Evolutionary conservation across 2,113 vertebrate species (phyloP).

Genomic region (Agapornis roseicollis): DNA sequence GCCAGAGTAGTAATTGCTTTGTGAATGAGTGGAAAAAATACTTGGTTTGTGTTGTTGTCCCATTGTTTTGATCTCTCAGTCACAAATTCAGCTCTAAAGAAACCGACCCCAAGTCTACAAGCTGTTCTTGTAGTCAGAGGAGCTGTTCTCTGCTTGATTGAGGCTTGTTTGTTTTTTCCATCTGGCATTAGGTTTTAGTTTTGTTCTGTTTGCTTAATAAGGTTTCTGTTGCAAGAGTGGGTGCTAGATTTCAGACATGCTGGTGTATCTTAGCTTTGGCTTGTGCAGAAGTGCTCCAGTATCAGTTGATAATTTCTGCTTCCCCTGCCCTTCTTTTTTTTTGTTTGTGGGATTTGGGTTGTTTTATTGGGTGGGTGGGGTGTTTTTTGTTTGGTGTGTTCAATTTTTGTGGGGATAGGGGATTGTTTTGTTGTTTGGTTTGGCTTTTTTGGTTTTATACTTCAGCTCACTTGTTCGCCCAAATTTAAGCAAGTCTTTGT

Average conservation of each 20-base stretch:
- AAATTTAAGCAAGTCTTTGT: not conserved
- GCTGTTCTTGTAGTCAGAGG: not conserved
- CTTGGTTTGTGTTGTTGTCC: rapidly evolving
- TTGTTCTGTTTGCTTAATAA: not conserved
- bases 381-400: too few relatives aligned
- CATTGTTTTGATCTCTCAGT: not conserved
- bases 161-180: not conserved
- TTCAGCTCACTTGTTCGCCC: not conserved
- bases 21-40: not conserved
- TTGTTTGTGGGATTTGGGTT: not conserved
- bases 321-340: not conserved
- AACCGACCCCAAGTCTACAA: not conserved
- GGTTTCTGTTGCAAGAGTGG: not conserved
- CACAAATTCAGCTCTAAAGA: not conserved
- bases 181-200: not conserved
- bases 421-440: not conserved
- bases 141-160: not conserved
- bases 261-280: not conserved
- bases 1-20: not conserved
- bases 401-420: too few relatives aligned
- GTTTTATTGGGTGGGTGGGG: too few relatives aligned
- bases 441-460: not conserved
- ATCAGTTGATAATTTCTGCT: rapidly evolving
- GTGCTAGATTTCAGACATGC: not conserved
- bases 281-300: not conserved